These are phyloP conservation scores for Myodes glareolus DNA, from an alignment of 2,113 vertebrate genomes.

Conservation along the genomic window DNA sequence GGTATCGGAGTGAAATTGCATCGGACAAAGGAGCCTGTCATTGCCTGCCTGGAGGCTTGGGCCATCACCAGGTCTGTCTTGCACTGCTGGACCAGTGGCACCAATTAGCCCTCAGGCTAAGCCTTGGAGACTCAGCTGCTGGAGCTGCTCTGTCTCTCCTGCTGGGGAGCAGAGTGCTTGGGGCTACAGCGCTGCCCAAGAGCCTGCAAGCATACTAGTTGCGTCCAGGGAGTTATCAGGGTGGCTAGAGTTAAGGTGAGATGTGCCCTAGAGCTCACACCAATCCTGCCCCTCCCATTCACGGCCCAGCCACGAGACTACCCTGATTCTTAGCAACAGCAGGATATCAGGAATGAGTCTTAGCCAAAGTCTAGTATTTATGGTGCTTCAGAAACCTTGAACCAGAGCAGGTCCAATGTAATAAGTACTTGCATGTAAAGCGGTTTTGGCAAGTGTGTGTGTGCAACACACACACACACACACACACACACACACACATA, in stretches of 20 bases:
- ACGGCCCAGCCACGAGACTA: not conserved
- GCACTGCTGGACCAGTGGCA: not conserved
- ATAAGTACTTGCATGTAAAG: not conserved
- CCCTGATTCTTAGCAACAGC: not conserved
- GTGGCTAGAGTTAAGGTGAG: not conserved
- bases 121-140: not conserved
- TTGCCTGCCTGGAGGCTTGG: not conserved
- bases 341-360: too few species aligned
- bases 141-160: not conserved
- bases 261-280: not conserved
- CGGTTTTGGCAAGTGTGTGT: too few species aligned
- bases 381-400: not conserved
- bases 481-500: too few species aligned
- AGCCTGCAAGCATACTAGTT: not conserved
- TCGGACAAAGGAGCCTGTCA: not conserved
- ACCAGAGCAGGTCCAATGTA: not conserved
- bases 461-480: too few species aligned
- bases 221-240: not conserved
- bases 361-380: not conserved
- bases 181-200: not conserved
- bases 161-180: not conserved
- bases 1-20: not conserved
- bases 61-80: not conserved
- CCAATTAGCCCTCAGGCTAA: not conserved
- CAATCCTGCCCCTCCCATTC: not conserved